Evolutionary conservation across 2,113 vertebrate species (phyloP).

Genomic region (Castor canadensis): DNA sequence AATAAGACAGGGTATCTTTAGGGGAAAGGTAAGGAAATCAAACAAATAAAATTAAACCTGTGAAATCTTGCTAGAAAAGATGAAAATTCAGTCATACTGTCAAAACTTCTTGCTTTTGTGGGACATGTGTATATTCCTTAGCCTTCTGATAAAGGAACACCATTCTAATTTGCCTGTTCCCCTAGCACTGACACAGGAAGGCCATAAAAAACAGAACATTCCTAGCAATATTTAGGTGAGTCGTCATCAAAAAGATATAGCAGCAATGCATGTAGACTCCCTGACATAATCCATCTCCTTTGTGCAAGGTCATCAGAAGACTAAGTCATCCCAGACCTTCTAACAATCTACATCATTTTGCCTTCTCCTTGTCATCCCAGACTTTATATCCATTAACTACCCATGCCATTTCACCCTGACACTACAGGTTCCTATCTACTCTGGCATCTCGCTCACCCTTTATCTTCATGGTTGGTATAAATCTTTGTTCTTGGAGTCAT

Average conservation of each 20-base stretch:
- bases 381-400: neutral
- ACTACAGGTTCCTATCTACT: neutral
- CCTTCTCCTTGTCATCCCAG: neutral
- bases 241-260: neutral
- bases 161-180: neutral
- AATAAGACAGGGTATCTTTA: neutral
- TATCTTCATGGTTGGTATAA: neutral
- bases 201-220: neutral
- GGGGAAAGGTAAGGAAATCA: neutral
- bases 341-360: neutral
- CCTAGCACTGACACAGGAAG: neutral
- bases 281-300: neutral
- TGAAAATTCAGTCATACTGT: neutral
- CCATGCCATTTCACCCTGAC: neutral
- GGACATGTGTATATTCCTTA: no score
- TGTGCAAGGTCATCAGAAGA: neutral
- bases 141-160: neutral
- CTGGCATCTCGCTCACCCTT: neutral
- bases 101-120: neutral
- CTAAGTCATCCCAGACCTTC: neutral
- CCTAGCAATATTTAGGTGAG: neutral
- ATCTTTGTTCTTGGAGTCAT: neutral
- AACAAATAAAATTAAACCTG: neutral
- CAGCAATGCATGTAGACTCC: neutral
- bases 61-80: neutral